phyloP scores from a whole-genome alignment of 2,797 vertebrate species.

The Coregonus sp. region DNA sequence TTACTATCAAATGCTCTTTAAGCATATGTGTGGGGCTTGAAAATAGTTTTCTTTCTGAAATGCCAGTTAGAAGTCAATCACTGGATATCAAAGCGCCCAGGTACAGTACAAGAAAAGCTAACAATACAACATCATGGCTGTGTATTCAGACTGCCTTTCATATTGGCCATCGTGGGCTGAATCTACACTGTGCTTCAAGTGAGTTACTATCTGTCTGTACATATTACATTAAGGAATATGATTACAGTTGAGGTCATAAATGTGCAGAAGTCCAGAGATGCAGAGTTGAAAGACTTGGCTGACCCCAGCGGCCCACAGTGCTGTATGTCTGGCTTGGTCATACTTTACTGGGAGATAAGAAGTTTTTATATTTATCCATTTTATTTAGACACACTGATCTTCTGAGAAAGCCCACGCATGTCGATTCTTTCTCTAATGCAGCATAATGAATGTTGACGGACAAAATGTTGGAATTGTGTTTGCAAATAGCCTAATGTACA shows the following conservation, averaged over 20 bases:
- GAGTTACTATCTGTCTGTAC: constrained; percentile 43
- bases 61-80: constrained; percentile 70
- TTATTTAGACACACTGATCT: constrained; percentile 35
- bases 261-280: constrained; percentile 37
- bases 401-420: constrained; percentile 61
- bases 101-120: constrained; percentile 13
- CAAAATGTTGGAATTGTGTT: constrained; percentile 38
- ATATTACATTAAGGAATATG: constrained; percentile 39
- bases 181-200: constrained; percentile 37
- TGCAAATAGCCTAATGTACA: constrained; percentile 43
- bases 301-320: constrained; percentile 49
- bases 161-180: constrained; percentile 37
- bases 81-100: constrained; percentile 62
- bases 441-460: constrained; percentile 43
- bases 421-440: constrained; percentile 25
- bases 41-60: constrained; percentile 65
- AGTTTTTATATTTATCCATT: constrained; percentile 2
- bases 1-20: constrained; percentile 72
- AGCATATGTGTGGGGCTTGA: constrained; percentile 63
- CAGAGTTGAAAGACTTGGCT: constrained; percentile 24
- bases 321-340: constrained; percentile 23
- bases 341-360: too few relatives aligned
- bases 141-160: constrained; percentile 26
- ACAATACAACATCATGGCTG: constrained; percentile 36
- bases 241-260: constrained; percentile 39